Percentiles rank a stretch among this genome's conserved stretches.
These are phyloP conservation scores for Corythornis cristatus DNA, from an alignment of 2,113 vertebrate species.

Conservation along the genomic window DNA sequence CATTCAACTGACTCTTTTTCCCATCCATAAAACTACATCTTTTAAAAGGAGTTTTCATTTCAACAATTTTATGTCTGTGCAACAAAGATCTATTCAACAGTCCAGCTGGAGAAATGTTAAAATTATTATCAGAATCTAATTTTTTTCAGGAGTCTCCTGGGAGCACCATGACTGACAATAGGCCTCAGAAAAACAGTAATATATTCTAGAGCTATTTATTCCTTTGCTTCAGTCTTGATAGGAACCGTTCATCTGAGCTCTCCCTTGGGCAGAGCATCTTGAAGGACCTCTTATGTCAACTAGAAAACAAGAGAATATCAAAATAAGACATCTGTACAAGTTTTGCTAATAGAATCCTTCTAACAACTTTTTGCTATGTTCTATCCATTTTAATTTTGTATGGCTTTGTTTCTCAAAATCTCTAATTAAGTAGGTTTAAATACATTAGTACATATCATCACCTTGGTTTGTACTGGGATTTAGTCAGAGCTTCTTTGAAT, in stretches of 20 bases:
- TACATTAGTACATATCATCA: background rate
- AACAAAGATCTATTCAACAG: background rate
- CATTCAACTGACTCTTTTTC: background rate
- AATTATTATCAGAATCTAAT: constrained; percentile 33
- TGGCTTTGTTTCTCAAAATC: background rate
- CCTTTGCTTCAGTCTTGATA: background rate
- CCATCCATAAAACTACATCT: background rate
- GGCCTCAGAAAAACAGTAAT: background rate
- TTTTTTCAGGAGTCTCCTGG: constrained; percentile 8
- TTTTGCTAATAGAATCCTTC: background rate
- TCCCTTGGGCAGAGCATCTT: background rate
- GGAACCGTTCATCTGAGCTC: background rate
- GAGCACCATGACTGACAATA: constrained; percentile 5
- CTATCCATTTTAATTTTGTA: background rate
- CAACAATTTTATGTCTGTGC: background rate
- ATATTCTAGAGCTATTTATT: constrained; percentile 5
- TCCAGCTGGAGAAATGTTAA: constrained; percentile 10
- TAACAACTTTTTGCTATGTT: background rate
- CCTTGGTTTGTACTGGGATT: background rate
- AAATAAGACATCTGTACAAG: background rate
- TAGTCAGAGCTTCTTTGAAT: background rate
- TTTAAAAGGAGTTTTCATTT: constrained; percentile 4
- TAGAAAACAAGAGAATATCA: background rate
- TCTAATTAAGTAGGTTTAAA: background rate
- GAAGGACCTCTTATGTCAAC: background rate